Evolutionary conservation across 2,113 vertebrate genomes (phyloP).

Genomic region (Oceanites oceanicus): DNA sequence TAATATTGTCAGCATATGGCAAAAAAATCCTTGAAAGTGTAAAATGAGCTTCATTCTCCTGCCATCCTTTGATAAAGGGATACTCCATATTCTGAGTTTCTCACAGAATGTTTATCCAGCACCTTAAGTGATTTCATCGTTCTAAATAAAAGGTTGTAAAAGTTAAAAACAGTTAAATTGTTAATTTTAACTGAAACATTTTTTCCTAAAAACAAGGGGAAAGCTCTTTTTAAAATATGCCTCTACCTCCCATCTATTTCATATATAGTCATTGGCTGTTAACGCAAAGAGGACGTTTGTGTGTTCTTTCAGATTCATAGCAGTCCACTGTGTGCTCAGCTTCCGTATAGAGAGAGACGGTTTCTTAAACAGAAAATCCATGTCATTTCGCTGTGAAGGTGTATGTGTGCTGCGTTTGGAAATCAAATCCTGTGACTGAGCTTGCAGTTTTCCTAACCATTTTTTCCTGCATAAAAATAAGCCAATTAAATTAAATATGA

Average conservation of each 20-base stretch:
- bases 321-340: background rate
- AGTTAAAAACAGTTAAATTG: conserved; percentile 32
- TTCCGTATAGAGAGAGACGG: background rate
- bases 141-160: conserved; percentile 26
- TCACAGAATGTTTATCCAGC: conserved; percentile 7
- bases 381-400: background rate
- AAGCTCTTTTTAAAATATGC: background rate
- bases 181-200: conserved; percentile 2
- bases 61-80: conserved; percentile 48
- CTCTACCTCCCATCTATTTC: background rate
- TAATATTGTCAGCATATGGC: conserved; percentile 80
- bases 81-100: background rate
- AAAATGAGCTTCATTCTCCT: conserved; percentile 59
- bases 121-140: conserved; percentile 25
- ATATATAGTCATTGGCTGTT: background rate
- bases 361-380: background rate
- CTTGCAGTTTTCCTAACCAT: conserved; percentile 1
- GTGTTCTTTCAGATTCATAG: background rate
- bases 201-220: background rate
- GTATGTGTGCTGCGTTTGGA: background rate
- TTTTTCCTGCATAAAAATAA: conserved; percentile 40
- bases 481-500: conserved; percentile 28
- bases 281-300: background rate
- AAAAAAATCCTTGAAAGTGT: conserved; percentile 68
- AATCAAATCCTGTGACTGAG: background rate